Conservation (phyloP, 2,797 vertebrate species). For the Columba guinea region DNA sequence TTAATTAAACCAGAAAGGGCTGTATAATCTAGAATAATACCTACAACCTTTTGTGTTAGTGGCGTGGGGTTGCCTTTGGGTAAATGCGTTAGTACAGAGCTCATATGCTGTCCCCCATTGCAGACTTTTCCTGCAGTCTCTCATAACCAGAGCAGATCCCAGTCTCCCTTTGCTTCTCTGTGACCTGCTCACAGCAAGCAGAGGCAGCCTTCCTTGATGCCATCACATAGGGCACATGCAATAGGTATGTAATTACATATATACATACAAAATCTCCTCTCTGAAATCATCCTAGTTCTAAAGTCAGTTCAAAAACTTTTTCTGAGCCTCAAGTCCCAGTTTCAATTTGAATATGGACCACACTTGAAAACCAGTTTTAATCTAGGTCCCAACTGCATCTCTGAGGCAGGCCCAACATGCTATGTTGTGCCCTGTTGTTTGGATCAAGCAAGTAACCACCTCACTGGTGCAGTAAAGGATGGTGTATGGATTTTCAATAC, state of each 20-base stretch:
- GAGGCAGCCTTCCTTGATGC: neutral
- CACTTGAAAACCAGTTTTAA: neutral
- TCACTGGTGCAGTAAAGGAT: neutral
- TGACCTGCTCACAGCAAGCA: neutral
- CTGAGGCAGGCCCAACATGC: neutral
- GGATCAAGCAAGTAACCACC: neutral
- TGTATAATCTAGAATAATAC: neutral
- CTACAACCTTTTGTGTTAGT: neutral
- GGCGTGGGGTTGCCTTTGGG: neutral
- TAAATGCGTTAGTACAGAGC: neutral
- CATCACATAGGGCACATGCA: neutral
- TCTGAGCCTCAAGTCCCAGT: neutral
- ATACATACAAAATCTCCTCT: neutral
- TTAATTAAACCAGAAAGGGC: neutral
- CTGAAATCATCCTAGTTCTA: neutral
- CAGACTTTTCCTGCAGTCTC: neutral
- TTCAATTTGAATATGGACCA: neutral
- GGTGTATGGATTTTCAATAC: neutral
- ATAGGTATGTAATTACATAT: neutral
- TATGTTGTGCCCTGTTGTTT: neutral
- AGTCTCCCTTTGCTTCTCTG: neutral
- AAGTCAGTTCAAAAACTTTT: neutral
- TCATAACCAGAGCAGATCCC: neutral
- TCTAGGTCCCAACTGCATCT: neutral
- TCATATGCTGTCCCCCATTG: fast-evolving